Percentiles rank a stretch among this genome's conserved stretches.
Evolutionary conservation across 2,888 invertebrate species (phyloP).

Genomic region (Dynastes maya): DNA sequence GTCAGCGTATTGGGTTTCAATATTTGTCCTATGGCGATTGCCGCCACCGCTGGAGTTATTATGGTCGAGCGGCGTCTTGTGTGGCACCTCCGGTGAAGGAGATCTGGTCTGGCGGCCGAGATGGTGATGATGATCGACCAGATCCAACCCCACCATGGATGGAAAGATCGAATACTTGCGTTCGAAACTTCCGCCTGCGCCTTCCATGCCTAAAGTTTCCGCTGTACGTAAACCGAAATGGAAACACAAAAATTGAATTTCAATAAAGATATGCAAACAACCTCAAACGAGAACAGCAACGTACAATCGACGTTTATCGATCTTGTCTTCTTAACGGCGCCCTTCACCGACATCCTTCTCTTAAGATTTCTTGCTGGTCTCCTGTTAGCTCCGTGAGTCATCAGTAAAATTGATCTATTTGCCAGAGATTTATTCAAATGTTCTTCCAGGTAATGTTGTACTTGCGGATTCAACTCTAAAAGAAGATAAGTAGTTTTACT

Average conservation of each 20-base stretch:
- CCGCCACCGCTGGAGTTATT: constrained; percentile 62
- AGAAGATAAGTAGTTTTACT: constrained; percentile 48
- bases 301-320: constrained; percentile 93
- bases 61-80: too few relatives aligned
- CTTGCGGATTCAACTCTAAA: constrained; percentile 84
- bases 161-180: constrained; percentile 73
- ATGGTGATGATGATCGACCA: constrained; percentile 67
- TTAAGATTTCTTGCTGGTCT: constrained; percentile 74
- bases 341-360: constrained; percentile 89
- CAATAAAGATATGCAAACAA: constrained; percentile 42
- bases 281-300: constrained; percentile 64
- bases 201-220: constrained; percentile 87
- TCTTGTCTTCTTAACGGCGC: constrained; percentile 94
- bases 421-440: constrained; percentile 87
- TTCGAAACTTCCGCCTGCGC: constrained; percentile 71
- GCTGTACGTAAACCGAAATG: constrained; percentile 71
- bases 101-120: constrained; percentile 60
- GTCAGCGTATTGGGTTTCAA: constrained; percentile 71
- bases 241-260: constrained; percentile 26
- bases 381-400: constrained; percentile 71
- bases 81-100: constrained; percentile 70
- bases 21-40: constrained; percentile 67
- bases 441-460: constrained; percentile 90
- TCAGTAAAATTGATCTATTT: constrained; percentile 79
- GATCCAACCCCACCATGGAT: constrained; percentile 63